A percentile compares a stretch with the other conserved stretches of the same genome.
phyloP scores from a whole-genome alignment of 1,140 invertebrate species.

The Aphis craccivora region DNA sequence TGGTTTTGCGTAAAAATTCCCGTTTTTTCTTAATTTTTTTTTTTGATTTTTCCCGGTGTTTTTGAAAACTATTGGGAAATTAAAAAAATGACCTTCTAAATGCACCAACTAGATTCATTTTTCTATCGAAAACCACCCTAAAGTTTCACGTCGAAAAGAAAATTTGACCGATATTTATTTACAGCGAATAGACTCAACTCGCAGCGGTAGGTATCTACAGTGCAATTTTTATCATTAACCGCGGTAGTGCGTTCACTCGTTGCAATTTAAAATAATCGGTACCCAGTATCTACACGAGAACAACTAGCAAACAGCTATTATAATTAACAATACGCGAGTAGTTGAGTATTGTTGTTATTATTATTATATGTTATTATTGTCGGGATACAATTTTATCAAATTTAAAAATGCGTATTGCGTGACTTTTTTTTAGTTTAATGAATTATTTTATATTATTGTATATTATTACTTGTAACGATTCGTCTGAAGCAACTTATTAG shows the following conservation, averaged over 20 bases:
- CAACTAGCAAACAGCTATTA: neutral
- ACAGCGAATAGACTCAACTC: neutral
- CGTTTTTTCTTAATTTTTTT: too few relatives aligned
- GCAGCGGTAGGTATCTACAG: neutral
- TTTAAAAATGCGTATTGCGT: neutral
- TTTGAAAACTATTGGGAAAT: too few relatives aligned
- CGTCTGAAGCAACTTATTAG: too few relatives aligned
- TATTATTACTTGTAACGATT: too few relatives aligned
- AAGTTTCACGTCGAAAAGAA: neutral
- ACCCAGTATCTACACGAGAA: too few relatives aligned
- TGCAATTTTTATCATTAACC: neutral
- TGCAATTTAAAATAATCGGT: neutral
- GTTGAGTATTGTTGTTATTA: neutral
- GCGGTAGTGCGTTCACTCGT: neutral
- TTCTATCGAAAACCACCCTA: too few relatives aligned
- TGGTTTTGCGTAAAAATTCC: too few relatives aligned
- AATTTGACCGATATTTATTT: neutral
- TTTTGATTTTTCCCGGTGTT: too few relatives aligned
- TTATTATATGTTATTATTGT: neutral
- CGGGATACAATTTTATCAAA: neutral
- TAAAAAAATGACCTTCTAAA: too few relatives aligned
- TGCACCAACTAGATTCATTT: too few relatives aligned
- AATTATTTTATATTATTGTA: neutral
- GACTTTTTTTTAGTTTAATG: neutral
- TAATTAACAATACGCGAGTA: neutral